Percentiles rank a stretch among this genome's conserved stretches.
phyloP scores from a whole-genome alignment of 2,113 vertebrate species.

The Bothrops jararaca region DNA sequence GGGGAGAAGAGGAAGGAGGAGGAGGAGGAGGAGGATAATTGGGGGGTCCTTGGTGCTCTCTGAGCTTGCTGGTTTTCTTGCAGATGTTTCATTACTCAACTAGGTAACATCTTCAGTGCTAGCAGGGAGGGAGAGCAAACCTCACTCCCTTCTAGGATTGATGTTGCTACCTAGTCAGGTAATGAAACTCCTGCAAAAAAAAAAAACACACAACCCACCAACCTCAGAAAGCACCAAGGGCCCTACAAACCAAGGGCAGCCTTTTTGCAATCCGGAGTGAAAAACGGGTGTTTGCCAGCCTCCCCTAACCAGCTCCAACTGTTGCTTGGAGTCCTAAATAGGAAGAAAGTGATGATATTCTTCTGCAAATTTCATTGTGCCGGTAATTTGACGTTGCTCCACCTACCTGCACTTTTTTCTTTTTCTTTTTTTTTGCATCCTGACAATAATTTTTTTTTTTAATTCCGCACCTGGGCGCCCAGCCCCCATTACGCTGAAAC shows the following conservation, averaged over 20 bases:
- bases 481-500: constrained; percentile 59
- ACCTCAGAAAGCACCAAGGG: neutral
- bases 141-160: neutral
- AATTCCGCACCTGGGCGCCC: constrained; percentile 37
- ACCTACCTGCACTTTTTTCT: constrained; percentile 18
- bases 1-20: too few relatives aligned
- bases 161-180: neutral
- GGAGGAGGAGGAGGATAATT: too few relatives aligned
- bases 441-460: constrained; percentile 55
- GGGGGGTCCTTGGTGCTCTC: too few relatives aligned
- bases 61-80: too few relatives aligned
- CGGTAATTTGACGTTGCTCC: neutral
- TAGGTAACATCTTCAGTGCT: neutral
- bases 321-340: constrained; percentile 36
- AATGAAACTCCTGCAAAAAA: neutral
- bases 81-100: too few relatives aligned
- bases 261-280: constrained; percentile 40
- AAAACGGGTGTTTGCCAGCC: constrained; percentile 42
- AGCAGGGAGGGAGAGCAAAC: neutral
- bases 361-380: neutral
- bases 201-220: neutral
- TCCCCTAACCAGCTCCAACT: constrained; percentile 57
- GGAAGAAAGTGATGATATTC: neutral
- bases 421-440: neutral
- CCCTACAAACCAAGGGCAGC: neutral